A percentile compares a stretch with the other conserved stretches of the same genome.
Conservation (phyloP, 2,113 vertebrate genomes). For the Platysternon megacephalum region DNA sequence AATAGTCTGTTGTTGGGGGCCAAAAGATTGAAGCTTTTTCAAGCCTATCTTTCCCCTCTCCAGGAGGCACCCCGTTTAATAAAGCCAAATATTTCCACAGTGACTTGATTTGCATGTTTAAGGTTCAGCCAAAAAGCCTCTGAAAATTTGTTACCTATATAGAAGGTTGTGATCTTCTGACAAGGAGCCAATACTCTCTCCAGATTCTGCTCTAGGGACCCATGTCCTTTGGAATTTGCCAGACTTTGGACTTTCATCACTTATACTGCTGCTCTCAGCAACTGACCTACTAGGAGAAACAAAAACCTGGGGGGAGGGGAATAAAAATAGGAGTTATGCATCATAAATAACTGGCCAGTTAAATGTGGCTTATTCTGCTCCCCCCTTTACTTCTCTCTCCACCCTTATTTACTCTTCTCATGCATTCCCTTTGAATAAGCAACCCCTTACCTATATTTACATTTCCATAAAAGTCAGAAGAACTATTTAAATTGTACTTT, state of each 20-base stretch:
- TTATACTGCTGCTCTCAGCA: constrained; percentile 70
- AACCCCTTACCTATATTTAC: not conserved
- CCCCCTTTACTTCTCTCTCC: not conserved
- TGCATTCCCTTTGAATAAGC: not conserved
- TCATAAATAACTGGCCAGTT: not conserved
- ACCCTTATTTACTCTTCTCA: not conserved
- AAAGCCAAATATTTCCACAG: not conserved
- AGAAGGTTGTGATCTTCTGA: constrained; percentile 86
- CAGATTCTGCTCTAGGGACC: constrained; percentile 78
- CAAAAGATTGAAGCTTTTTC: not conserved
- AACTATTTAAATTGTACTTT: not conserved
- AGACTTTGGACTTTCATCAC: constrained; percentile 76
- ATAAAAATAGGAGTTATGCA: not conserved
- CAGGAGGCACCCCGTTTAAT: not conserved
- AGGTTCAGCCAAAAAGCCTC: rapidly evolving
- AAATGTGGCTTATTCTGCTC: not conserved
- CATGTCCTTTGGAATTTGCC: constrained; percentile 84
- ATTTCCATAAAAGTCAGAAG: not conserved
- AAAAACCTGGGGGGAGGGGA: too few species aligned
- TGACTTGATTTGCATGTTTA: not conserved
- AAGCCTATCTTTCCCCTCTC: not conserved
- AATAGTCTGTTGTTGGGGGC: not conserved
- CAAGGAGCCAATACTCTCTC: constrained; percentile 77
- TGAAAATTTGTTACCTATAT: constrained; percentile 85
- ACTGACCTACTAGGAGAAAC: constrained; percentile 82